These are phyloP conservation scores for Amblyornis subalaris DNA, from an alignment of 2,113 vertebrate species.

Conservation along the genomic window DNA sequence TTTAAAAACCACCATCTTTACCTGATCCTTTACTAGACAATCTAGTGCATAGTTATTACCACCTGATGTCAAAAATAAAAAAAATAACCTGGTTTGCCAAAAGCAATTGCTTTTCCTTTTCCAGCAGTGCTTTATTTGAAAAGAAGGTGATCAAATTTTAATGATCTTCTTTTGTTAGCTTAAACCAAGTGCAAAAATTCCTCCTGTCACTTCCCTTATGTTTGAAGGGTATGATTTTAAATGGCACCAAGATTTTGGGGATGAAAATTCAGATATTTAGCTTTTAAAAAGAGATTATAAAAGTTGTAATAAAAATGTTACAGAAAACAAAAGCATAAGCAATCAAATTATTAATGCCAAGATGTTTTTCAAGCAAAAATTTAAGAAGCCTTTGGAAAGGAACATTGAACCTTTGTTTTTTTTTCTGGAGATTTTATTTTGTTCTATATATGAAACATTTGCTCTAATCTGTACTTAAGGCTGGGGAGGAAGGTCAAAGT, in stretches of 20 bases:
- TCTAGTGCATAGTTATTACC: neutral
- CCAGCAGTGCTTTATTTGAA: neutral
- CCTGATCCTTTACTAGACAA: neutral
- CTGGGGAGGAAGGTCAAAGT: neutral
- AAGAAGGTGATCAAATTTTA: neutral
- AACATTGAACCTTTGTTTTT: neutral
- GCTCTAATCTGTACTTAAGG: neutral
- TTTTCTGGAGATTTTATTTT: neutral
- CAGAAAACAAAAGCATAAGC: neutral
- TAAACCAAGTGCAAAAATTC: slow-evolving; percentile 25
- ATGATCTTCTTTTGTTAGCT: slow-evolving; percentile 5
- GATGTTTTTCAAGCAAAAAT: neutral
- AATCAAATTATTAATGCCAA: neutral
- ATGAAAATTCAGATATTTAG: neutral
- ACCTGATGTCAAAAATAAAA: neutral
- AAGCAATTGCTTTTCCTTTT: neutral
- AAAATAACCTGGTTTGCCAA: neutral
- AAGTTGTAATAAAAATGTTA: neutral
- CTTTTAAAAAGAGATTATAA: neutral
- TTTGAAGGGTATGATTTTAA: neutral
- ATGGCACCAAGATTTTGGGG: neutral
- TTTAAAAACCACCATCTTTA: neutral
- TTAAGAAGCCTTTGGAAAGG: neutral
- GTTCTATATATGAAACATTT: neutral
- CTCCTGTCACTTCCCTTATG: neutral